Percentiles rank a stretch among this genome's conserved stretches.
phyloP scores from a whole-genome alignment of 1,140 invertebrate species.

The Brachionus angularis region DNA sequence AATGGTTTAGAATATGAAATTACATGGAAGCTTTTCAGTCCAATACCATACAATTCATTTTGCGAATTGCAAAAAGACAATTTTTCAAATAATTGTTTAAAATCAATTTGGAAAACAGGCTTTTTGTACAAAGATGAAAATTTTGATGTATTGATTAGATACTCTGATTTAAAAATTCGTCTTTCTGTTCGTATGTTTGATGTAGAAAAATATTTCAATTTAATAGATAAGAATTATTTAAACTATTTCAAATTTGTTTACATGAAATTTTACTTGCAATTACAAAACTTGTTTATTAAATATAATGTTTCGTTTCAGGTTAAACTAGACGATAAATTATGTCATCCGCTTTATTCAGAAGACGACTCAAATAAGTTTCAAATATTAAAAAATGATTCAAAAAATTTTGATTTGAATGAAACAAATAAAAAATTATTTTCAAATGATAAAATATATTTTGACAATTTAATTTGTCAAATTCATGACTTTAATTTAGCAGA shows the following conservation, averaged over 20 bases:
- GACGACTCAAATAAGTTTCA: too few species aligned
- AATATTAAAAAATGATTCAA: too few species aligned
- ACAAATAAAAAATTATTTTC: too few species aligned
- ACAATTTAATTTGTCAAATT: too few species aligned
- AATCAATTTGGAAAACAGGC: neutral
- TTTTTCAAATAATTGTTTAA: neutral
- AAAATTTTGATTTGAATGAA: too few species aligned
- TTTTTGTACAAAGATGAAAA: neutral
- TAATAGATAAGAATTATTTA: neutral
- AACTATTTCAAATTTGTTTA: neutral
- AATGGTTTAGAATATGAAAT: constrained; percentile 16
- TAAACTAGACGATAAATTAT: neutral
- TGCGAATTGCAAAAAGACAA: neutral
- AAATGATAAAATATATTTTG: too few species aligned
- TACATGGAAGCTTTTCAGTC: neutral
- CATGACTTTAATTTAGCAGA: too few species aligned
- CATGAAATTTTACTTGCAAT: constrained; percentile 5
- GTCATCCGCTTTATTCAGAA: neutral
- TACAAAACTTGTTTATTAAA: neutral
- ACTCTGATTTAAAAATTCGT: neutral
- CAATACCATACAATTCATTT: constrained; percentile 12
- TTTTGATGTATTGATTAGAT: constrained; percentile 13
- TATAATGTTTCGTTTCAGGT: neutral
- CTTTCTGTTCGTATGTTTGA: neutral
- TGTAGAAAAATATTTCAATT: neutral